Evolutionary conservation across 2,888 invertebrate species (phyloP), one percentile per base, ranked within the genome.

Genomic region (Hydrotaea diabolus): DNA sequence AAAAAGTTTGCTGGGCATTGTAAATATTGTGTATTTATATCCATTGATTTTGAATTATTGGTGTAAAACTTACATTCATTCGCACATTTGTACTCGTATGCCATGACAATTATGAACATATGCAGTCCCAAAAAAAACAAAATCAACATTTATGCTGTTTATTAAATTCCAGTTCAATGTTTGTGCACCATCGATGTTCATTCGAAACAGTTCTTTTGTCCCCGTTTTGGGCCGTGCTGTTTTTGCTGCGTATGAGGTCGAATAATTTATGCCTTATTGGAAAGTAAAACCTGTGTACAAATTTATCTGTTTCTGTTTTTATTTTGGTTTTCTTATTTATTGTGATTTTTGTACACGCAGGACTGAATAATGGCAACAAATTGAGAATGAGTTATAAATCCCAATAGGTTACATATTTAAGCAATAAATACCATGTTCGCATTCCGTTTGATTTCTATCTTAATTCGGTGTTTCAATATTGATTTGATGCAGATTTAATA

Each of bases 1-100:
- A 3, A n/a, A 49, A 49, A 13, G 15, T 49, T 1, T n/a, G n/a
- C 7, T 49, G 49, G 49, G 49, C n/a, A n/a, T 49, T 1, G 49
- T n/a, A n/a, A n/a, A 49, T 49, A 43, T 49, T 49, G n/a, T 31
- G 31, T 31, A 31, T 62, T 23, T 62, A 11, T 36, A 39, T 23
- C 19, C 66, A 69, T 46, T 69, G 66, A 46, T 69, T 43, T 8
- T 46, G 46, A 69, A 21, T 69, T 69, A 69, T 46, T 39, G 39
- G 17, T 8, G 66, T 43, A 8, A 69, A 23, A 59, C 26, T 4
- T 19, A 57, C 57, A 23, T 21, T 57, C 57, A 57, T n/a, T 57
- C 23, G 21, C 59, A 3, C 15, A 15, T 59, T 8, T 59, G 59
- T 53, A n/a, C n/a, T n/a, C 7, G 31, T 64, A 49, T 43, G 49